These are phyloP conservation scores for Pissodes strobi DNA, from an alignment of 1,140 invertebrate genomes.

Conservation along the genomic window DNA sequence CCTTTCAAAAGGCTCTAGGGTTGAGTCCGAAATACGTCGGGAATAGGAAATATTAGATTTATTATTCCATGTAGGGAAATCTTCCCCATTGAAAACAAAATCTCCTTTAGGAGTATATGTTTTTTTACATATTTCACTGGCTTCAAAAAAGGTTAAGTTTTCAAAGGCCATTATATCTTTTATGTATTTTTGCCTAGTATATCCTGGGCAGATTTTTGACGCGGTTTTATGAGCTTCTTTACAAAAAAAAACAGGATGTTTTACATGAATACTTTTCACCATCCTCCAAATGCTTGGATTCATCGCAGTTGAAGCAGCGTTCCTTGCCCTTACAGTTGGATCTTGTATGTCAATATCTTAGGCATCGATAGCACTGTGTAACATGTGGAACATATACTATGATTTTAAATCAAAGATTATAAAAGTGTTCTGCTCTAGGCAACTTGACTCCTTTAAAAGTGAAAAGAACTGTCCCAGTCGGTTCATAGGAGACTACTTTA, in stretches of 20 bases:
- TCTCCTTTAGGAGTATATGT: background rate
- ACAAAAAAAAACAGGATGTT: slow-evolving; percentile 15
- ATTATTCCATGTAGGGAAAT: background rate
- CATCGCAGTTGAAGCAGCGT: too few species aligned
- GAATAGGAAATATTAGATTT: background rate
- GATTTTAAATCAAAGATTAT: too few species aligned
- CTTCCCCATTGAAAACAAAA: background rate
- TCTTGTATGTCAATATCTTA: slow-evolving; percentile 15
- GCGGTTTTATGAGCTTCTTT: slow-evolving; percentile 2
- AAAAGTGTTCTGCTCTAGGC: background rate
- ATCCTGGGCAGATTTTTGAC: slow-evolving; percentile 5
- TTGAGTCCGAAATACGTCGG: background rate
- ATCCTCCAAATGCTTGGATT: slow-evolving; percentile 8
- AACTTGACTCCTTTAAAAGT: too few species aligned
- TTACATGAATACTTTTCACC: background rate
- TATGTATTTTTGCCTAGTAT: slow-evolving; percentile 12
- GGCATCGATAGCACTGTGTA: too few species aligned
- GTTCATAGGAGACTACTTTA: too few species aligned
- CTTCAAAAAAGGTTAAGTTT: slow-evolving; percentile 17
- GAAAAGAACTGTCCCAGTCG: too few species aligned
- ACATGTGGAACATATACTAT: too few species aligned
- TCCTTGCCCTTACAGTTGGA: slow-evolving; percentile 14
- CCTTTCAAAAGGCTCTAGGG: background rate
- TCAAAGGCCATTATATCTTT: slow-evolving; percentile 13
- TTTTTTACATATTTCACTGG: background rate